Base-by-base conservation (phyloP, 1,140 invertebrate species). In the Pentalonia nigronervosa region DNA sequence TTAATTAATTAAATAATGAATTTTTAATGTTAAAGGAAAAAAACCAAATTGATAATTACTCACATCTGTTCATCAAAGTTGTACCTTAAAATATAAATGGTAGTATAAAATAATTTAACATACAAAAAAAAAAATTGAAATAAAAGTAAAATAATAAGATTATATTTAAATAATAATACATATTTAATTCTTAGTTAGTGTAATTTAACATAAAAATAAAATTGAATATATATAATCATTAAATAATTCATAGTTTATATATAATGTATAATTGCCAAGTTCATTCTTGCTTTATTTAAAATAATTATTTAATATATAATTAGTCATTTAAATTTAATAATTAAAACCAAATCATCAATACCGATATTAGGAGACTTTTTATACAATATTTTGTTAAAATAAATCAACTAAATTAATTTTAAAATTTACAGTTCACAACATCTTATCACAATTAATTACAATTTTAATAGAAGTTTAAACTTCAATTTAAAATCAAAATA, bases 381-480 rank as follows among this genome's bases (percentile, higher is more conserved):
- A 56, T 89, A 47, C 88, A 67, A n/a, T 90, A 47, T 90, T 90
- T 90, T 36, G 23, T 41, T 60, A 60, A 60, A 67, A 60, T 67
- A 45, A 60, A 90, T 67, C 45, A 67, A 67, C 56, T 90, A 90
- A 60, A 90, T 21, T 90, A 20, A 45, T 90, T 45, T 90, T 45
- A 45, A 90, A 90, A 45, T 56, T 89, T 21, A 89, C 88, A 89
- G 34, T 89, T 47, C 60, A 76, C 60, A 76, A 76, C 9, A 86
- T 93, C 76, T 93, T 93, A 93, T 93, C 91, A 93, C 91, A 93
- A 53, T 91, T 45, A 76, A 91, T 93, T 93, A 84, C 50, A 93
- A 93, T 41, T 93, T 86, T n/a, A 83, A 48, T 25, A 81, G 48
- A 92, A 83, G 60, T 34, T 25, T 36, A 34, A 83, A 8, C 9